Conservation (phyloP, 2,797 vertebrate species). For the Eupleurogrammus muticus region DNA sequence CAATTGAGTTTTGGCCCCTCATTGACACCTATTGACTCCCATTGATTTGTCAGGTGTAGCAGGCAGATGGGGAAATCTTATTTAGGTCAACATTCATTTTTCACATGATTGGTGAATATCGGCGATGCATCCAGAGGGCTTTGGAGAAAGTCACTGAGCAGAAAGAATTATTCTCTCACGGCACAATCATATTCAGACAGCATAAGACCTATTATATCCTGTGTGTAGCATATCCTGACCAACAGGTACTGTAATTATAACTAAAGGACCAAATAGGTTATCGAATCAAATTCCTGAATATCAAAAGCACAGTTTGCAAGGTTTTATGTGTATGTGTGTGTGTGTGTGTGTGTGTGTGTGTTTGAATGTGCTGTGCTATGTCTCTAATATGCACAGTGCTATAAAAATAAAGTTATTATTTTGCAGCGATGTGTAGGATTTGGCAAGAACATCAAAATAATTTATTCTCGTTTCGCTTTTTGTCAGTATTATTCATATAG, state of each 20-base stretch:
- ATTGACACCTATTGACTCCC: conserved; percentile 75
- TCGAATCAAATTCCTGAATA: not conserved
- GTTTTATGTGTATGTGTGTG: too few relatives aligned
- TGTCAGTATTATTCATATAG: not conserved
- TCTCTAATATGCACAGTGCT: too few relatives aligned
- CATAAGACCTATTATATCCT: not conserved
- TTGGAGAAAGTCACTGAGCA: not conserved
- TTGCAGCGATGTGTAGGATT: not conserved
- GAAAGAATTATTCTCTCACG: not conserved
- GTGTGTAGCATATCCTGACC: not conserved
- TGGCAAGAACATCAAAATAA: too few relatives aligned
- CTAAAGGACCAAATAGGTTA: not conserved
- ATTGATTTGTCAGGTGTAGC: conserved; percentile 62
- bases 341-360: too few relatives aligned
- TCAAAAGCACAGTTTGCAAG: not conserved
- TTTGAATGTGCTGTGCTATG: too few relatives aligned
- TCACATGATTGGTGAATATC: conserved; percentile 29
- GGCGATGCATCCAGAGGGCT: not conserved
- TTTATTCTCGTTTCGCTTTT: too few relatives aligned
- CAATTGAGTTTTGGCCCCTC: conserved; percentile 66
- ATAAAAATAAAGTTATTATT: too few relatives aligned
- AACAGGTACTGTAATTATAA: not conserved
- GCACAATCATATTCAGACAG: not conserved
- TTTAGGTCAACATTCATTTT: conserved; percentile 38
- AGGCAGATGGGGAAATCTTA: conserved; percentile 29